These are phyloP conservation scores for Thumatha senex DNA, from an alignment of 2,888 invertebrate genomes.

Conservation along the genomic window DNA sequence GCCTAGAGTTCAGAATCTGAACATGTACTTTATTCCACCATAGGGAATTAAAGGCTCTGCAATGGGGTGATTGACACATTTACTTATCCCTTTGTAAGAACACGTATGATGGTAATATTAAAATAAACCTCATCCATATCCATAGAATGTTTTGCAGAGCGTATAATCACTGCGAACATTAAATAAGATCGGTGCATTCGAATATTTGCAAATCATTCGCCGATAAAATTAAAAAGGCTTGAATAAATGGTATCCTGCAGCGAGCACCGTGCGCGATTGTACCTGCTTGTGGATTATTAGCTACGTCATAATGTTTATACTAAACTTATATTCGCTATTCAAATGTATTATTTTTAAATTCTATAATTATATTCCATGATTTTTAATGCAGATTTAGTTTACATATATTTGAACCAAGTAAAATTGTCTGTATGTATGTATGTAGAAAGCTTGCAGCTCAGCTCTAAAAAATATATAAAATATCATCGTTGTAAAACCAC, in stretches of 20 bases:
- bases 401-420: too few species aligned
- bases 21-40: too few species aligned
- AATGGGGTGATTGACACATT: neutral
- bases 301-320: slow-evolving; percentile 55
- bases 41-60: neutral
- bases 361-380: too few species aligned
- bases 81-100: neutral
- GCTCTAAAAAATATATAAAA: too few species aligned
- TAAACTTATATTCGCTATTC: too few species aligned
- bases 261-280: slow-evolving; percentile 33
- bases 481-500: too few species aligned
- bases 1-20: too few species aligned
- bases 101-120: neutral
- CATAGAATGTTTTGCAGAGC: slow-evolving; percentile 42
- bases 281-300: slow-evolving; percentile 65
- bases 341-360: too few species aligned
- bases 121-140: slow-evolving; percentile 4
- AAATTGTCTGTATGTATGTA: too few species aligned
- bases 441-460: too few species aligned
- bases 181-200: slow-evolving; percentile 62
- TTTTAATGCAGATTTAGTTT: too few species aligned
- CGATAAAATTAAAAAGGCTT: slow-evolving; percentile 17
- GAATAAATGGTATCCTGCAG: slow-evolving; percentile 48
- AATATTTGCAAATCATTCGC: slow-evolving; percentile 40
- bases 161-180: slow-evolving; percentile 63